A percentile compares a stretch with the other conserved stretches of the same genome.
phyloP scores from a whole-genome alignment of 92 coral and sea anemone species.

The Palythoa caribaeorum region DNA sequence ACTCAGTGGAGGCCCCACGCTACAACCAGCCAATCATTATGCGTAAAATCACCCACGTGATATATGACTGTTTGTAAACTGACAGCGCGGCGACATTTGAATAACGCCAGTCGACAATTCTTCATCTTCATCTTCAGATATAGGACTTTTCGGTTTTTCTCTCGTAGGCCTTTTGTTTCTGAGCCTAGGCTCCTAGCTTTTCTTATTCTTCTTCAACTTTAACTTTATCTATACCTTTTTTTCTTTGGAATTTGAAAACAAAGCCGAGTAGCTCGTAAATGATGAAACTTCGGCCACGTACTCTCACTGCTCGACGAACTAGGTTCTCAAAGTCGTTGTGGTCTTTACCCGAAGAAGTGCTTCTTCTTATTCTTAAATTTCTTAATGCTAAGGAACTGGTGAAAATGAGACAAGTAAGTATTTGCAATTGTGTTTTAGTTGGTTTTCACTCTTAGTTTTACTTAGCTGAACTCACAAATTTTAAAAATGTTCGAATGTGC shows the following conservation, averaged over 20 bases:
- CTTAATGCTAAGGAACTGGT: constrained; percentile 83
- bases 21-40: constrained; percentile 76
- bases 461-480: neutral
- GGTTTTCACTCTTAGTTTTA: constrained; percentile 1
- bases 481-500: constrained; percentile 3
- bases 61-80: constrained; percentile 43
- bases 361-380: constrained; percentile 82
- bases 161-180: constrained; percentile 32
- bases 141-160: constrained; percentile 13
- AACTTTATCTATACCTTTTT: neutral
- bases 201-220: neutral
- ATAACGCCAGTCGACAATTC: constrained; percentile 29
- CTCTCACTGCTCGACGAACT: constrained; percentile 71
- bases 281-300: constrained; percentile 84
- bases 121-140: neutral
- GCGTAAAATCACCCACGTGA: constrained; percentile 63
- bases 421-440: neutral
- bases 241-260: neutral
- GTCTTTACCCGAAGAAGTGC: constrained; percentile 89
- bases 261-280: constrained; percentile 16
- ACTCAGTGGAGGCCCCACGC: constrained; percentile 94
- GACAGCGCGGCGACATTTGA: constrained; percentile 58
- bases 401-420: constrained; percentile 86
- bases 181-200: constrained; percentile 37
- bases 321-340: constrained; percentile 72